Base-by-base conservation (phyloP, 2,113 vertebrate genomes). In the Synchiropus splendidus region DNA sequence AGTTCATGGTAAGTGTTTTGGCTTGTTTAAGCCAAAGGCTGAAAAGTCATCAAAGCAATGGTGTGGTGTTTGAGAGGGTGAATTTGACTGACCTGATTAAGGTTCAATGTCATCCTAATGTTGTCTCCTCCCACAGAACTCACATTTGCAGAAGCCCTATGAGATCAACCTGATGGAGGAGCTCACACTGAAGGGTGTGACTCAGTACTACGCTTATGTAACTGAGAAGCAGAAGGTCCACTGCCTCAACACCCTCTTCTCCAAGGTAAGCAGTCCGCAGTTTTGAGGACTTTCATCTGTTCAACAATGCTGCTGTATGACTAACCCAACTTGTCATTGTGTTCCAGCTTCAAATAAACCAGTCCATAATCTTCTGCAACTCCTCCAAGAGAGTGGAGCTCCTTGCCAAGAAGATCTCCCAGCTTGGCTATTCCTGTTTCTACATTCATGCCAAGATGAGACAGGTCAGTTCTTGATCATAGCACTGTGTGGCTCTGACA, bases 401-500 rank as follows among this genome's bases (percentile, higher is more conserved):
- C 45, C 85, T 99, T 70, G 95, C 95, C 77, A 99, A 99, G 90
- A 99, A 99, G 86, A 99, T 99, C 62, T 98, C 95, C 61, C 95
- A 97, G 77, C 86, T 99, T 80, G 95, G 95, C 53, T 99, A 99
- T 82, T 99, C 95, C 54, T 99, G 95, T 86, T 99, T 99, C 87
- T 99, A 99, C 82, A 99, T 99, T 79, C 95, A 99, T 67, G 95
- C 94, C 82, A 99, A 99, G 87, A 99, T 99, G 95, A 88, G 94
- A 89, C 95, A 99, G 93, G 95, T 98, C 32, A 78, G 90, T n/a
- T n/a, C n/a, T n/a, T n/a, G n/a, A n/a, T n/a, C n/a, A n/a, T n/a
- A n/a, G n/a, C n/a, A n/a, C n/a, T n/a, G n/a, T n/a, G n/a, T n/a
- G n/a, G n/a, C n/a, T n/a, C n/a, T n/a, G n/a, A n/a, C n/a, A n/a